Conservation (phyloP, 2,888 invertebrate species). For the Cheiracanthium punctorium region DNA sequence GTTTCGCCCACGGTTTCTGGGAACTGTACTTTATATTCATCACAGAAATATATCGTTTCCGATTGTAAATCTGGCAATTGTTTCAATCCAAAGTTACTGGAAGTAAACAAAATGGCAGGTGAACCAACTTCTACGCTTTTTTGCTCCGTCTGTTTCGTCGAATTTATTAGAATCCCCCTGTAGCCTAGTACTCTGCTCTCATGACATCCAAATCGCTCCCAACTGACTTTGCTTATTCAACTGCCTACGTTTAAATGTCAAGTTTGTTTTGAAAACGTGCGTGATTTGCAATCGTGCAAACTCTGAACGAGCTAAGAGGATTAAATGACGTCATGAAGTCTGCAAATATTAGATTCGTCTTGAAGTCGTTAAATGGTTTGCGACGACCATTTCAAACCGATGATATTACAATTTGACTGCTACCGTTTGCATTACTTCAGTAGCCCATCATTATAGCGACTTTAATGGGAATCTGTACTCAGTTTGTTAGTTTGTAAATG, state of each 20-base stretch:
- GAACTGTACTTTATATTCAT: too few species aligned
- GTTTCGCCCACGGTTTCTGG: not conserved
- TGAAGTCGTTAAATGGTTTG: too few species aligned
- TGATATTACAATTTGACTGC: too few species aligned
- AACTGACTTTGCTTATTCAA: conserved; percentile 55
- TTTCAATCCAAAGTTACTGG: conserved; percentile 11
- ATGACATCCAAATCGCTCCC: conserved; percentile 38
- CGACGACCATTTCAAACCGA: too few species aligned
- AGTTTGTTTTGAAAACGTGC: conserved; percentile 44
- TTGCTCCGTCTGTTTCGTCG: not conserved
- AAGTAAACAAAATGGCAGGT: conserved; percentile 24
- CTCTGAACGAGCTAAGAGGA: too few species aligned
- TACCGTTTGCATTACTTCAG: too few species aligned
- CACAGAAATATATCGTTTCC: conserved; percentile 15
- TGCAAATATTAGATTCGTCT: too few species aligned
- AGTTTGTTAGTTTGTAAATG: too few species aligned
- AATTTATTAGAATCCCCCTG: not conserved
- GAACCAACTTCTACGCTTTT: not conserved
- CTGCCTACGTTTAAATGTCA: conserved; percentile 64
- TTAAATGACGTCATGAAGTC: too few species aligned
- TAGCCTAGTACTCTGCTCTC: not conserved
- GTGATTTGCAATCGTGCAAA: not conserved
- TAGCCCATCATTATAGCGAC: too few species aligned
- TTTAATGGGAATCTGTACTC: too few species aligned
- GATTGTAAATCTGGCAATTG: not conserved